Conservation (phyloP, 2,888 invertebrate genomes). For the Brachyptera putata region DNA sequence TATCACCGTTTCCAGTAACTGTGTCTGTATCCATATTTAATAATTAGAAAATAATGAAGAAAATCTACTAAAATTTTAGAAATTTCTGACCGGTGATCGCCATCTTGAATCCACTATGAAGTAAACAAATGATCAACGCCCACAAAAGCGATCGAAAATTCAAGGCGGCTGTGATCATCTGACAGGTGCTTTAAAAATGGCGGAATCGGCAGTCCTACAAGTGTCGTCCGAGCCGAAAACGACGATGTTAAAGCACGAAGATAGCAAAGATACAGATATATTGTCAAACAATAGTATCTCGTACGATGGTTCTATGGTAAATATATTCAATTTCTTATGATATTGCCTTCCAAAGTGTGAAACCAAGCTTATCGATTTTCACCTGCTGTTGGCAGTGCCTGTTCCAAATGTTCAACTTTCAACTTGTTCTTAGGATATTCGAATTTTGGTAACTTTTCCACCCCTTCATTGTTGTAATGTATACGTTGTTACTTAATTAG, state of each 20-base stretch:
- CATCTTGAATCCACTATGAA: too few species aligned
- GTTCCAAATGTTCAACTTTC: too few species aligned
- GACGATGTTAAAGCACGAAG: constrained; percentile 26
- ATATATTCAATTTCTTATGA: neutral
- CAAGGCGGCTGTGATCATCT: too few species aligned
- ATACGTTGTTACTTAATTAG: too few species aligned
- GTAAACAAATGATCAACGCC: too few species aligned
- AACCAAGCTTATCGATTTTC: neutral
- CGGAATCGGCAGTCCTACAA: constrained; percentile 33
- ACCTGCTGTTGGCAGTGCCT: too few species aligned
- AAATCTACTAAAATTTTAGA: neutral
- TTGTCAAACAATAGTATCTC: constrained; percentile 35
- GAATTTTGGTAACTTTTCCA: too few species aligned
- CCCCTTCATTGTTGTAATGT: too few species aligned
- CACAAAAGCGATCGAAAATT: too few species aligned
- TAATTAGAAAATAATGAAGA: neutral
- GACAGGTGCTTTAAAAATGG: constrained; percentile 32
- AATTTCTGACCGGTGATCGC: neutral
- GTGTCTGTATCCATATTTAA: constrained; percentile 30
- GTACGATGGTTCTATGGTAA: constrained; percentile 34
- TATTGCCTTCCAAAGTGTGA: neutral
- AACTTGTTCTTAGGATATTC: too few species aligned
- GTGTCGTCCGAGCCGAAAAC: constrained; percentile 34
- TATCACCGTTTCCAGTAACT: constrained; percentile 22
- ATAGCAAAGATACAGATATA: constrained; percentile 33